Percentiles rank a stretch among this genome's conserved stretches.
Evolutionary conservation across 1,140 invertebrate genomes (phyloP).

Genomic region (Reticulitermes speratus): DNA sequence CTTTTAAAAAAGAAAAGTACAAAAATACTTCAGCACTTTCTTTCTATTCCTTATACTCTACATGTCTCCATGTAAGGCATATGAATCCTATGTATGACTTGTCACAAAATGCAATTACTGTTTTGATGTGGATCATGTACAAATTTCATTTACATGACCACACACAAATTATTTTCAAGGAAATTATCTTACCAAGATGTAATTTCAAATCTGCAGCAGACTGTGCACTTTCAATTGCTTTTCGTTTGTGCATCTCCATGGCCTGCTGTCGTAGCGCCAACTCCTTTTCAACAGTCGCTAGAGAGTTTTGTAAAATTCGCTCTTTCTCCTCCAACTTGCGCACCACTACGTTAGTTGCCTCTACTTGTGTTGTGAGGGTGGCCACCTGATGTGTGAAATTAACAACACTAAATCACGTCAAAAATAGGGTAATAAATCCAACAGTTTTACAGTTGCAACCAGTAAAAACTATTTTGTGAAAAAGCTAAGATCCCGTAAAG

Average conservation of each 20-base stretch:
- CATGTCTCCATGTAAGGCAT: too few species aligned
- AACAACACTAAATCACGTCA: neutral
- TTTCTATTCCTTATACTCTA: too few species aligned
- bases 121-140: neutral
- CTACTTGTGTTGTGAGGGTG: slow-evolving; percentile 88
- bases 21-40: too few species aligned
- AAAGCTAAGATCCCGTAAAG: too few species aligned
- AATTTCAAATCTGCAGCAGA: slow-evolving; percentile 96
- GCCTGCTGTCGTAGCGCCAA: slow-evolving; percentile 84
- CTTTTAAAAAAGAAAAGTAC: too few species aligned
- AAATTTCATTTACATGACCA: neutral
- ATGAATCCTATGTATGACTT: too few species aligned
- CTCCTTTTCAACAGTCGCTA: slow-evolving; percentile 94
- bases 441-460: too few species aligned
- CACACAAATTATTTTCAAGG: neutral
- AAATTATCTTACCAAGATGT: slow-evolving; percentile 73
- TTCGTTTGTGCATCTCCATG: slow-evolving; percentile 97
- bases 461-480: too few species aligned
- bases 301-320: slow-evolving; percentile 85
- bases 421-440: neutral
- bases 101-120: too few species aligned
- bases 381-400: slow-evolving; percentile 53
- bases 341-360: slow-evolving; percentile 93
- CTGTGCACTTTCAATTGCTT: slow-evolving; percentile 91
- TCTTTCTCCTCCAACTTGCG: slow-evolving; percentile 97